A percentile compares a stretch with the other conserved stretches of the same genome.
Evolutionary conservation across 2,113 vertebrate genomes (phyloP).

Genomic region (Thalassoma bifasciatum): DNA sequence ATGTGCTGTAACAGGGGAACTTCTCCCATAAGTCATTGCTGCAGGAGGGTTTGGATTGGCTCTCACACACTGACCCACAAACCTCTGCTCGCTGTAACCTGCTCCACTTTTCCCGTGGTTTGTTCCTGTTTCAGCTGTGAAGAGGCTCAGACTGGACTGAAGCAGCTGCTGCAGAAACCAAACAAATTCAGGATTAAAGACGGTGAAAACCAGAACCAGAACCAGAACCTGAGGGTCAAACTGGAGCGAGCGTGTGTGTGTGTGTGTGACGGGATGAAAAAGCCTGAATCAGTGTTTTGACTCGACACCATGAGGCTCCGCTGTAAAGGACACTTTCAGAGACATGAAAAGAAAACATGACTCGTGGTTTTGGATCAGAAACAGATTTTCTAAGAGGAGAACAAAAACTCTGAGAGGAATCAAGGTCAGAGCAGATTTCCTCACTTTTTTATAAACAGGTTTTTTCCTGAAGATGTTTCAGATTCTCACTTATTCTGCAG

Average conservation of each 20-base stretch:
- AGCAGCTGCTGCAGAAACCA: too few species aligned
- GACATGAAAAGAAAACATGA: neutral
- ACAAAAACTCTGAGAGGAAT: too few species aligned
- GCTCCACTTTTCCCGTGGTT: neutral
- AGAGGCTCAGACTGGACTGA: neutral
- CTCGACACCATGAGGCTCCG: neutral
- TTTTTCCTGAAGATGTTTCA: too few species aligned
- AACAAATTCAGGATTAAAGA: too few species aligned
- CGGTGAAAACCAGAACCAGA: too few species aligned
- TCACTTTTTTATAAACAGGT: too few species aligned
- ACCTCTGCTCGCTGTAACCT: constrained; percentile 1
- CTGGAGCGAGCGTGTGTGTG: too few species aligned
- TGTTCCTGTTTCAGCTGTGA: neutral
- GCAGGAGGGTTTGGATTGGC: constrained; percentile 30
- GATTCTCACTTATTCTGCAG: too few species aligned
- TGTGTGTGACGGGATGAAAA: neutral
- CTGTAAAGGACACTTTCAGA: neutral
- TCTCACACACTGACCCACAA: constrained; percentile 3
- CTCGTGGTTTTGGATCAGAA: constrained; percentile 23
- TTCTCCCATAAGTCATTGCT: constrained; percentile 19
- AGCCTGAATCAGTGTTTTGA: neutral
- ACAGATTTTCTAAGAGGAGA: too few species aligned
- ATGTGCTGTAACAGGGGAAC: neutral
- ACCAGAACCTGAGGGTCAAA: neutral
- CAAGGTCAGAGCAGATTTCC: too few species aligned